Evolutionary conservation across 2,113 vertebrate genomes (phyloP).

Genomic region (Misgurnus anguillicaudatus): DNA sequence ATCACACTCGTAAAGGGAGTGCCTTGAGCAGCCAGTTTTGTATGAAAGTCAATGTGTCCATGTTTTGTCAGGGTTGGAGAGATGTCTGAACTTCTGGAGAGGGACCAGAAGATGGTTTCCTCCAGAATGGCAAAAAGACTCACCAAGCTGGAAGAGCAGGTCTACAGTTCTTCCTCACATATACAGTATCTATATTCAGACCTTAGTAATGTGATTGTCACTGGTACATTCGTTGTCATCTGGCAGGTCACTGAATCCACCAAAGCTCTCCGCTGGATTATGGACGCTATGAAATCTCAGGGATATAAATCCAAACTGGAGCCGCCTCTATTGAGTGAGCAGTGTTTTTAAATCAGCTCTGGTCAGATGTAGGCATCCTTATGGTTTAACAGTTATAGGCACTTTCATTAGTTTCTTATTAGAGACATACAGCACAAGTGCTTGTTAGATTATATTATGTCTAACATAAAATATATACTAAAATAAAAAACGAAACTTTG

Average conservation of each 20-base stretch:
- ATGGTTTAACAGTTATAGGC: not conserved
- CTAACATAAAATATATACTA: no score
- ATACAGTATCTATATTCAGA: conserved; percentile 12
- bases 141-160: conserved; percentile 86
- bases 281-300: conserved; percentile 74
- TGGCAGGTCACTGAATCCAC: conserved; percentile 77
- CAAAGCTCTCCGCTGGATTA: conserved; percentile 83
- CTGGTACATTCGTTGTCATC: conserved; percentile 16
- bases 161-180: conserved; percentile 57
- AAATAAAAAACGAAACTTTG: no score
- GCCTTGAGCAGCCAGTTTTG: no score
- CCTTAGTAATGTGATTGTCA: not conserved
- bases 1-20: no score
- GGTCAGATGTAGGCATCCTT: not conserved
- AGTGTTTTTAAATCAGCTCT: not conserved
- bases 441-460: no score
- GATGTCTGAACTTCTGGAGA: conserved; percentile 78
- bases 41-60: not conserved
- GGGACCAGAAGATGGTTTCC: conserved; percentile 71
- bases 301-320: conserved; percentile 68
- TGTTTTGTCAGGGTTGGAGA: conserved; percentile 75
- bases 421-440: no score
- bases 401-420: not conserved
- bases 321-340: conserved; percentile 71
- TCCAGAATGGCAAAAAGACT: conserved; percentile 74